Evolutionary conservation across 1,140 invertebrate species (phyloP), one percentile per base, ranked within the genome.

Genomic region (Galendromus occidentalis): DNA sequence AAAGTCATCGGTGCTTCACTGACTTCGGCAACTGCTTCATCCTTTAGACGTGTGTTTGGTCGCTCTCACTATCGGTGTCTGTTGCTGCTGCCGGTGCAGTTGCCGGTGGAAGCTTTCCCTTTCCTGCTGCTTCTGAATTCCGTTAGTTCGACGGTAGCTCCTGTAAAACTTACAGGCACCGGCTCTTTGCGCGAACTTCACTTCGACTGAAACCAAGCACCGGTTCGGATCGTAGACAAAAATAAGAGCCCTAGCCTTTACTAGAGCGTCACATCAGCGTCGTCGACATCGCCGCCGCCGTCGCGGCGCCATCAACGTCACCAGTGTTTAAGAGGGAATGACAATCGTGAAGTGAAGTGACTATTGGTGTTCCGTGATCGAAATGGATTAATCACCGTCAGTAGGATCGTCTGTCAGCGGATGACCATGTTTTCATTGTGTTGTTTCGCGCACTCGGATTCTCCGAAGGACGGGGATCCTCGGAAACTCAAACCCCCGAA

Each of bases 1-100:
- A 59, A 59, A 59, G 51, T 59, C 51, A 59, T 33, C 51, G 51
- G 51, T 59, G 51, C 51, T 29, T 25, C 51, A 29, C 51, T 33
- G 51, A 33, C 51, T 17, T 22, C 51, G 22, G 14, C 51, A 25
- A 29, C 33, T 39, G 9, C 33, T 39, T 4, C 33, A 39, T 39
- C 33, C 33, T 39, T 39, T 39, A 9, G 51, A 25, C 25, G 14
- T 59, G 28, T 47, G 45, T 28, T 20, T 47, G 45, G 45, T 28
- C 25, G 45, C 45, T 28, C 18, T 28, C 14, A 28, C 45, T 28
- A 47, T 20, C 45, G 45, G 4, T 17, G 1, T 17, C 18, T 4
- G 51, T 22, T 4, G 51, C 14, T 25, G 51, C 51, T 14, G 51
- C 45, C 20, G 33, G 1, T 33, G 33, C 14, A 59, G 33, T 33